Conservation (phyloP, 2,797 vertebrate species). For the Tachyglossus aculeatus region DNA sequence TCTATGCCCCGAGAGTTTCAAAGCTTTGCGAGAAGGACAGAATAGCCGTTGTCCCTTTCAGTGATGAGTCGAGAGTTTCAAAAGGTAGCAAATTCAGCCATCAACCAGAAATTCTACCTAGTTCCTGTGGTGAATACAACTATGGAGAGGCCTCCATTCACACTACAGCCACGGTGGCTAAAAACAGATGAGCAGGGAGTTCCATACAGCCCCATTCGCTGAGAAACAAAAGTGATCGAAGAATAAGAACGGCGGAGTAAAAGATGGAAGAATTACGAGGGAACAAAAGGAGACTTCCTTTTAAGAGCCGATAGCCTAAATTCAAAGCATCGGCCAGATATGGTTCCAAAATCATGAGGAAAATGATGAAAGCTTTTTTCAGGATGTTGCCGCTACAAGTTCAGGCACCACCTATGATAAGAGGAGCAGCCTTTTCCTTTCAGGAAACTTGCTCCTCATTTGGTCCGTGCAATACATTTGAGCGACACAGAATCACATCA, state of each 20-base stretch:
- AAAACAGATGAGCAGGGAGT: constrained; percentile 62
- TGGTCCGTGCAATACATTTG: neutral
- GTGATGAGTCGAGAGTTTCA: too few species aligned
- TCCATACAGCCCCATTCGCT: constrained; percentile 31
- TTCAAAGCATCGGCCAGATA: too few species aligned
- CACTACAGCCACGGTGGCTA: constrained; percentile 49
- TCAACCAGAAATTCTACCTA: constrained; percentile 20
- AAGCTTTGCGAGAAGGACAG: too few species aligned
- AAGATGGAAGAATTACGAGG: neutral
- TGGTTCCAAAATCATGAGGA: too few species aligned
- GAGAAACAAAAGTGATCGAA: constrained; percentile 15
- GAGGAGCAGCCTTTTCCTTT: neutral
- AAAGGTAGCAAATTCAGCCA: neutral
- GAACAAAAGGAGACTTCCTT: neutral
- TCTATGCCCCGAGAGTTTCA: too few species aligned
- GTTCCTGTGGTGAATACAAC: neutral
- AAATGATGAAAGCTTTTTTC: too few species aligned
- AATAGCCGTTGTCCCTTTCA: too few species aligned
- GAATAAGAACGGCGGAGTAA: neutral
- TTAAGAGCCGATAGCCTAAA: too few species aligned
- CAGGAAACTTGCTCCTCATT: too few species aligned
- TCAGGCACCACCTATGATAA: neutral
- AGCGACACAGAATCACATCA: neutral
- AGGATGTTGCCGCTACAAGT: neutral
- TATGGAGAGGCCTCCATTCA: constrained; percentile 48